Base-by-base conservation (phyloP, 2,113 vertebrate genomes). In the Sula dactylatra region DNA sequence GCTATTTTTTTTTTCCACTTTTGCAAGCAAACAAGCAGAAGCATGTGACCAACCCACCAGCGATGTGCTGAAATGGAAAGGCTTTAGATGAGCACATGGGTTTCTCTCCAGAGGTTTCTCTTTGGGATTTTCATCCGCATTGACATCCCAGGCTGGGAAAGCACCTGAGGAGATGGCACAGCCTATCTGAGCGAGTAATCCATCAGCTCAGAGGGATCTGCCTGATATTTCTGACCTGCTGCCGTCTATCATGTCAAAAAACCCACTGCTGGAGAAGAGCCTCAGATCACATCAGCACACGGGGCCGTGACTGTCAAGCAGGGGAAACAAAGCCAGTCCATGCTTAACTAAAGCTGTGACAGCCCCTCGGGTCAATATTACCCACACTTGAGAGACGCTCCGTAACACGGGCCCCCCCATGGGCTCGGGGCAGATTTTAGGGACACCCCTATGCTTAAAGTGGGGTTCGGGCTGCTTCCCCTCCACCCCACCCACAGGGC, bases 201-300 rank as follows among this genome's bases (percentile, higher is more conserved):
- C 38, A 3, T 58, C 61, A 38, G 73, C 82, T 82, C 85, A 5
- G 66, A 88, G 84, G 31, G 80, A 24, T 80, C 45, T 0, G 5
- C 65, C 52, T 77, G 82, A 5, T 90, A 47, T 87, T 86, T 92
- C 80, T 45, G 74, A 86, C 56, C 84, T 93, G 94, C 92, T 96
- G 91, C 78, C 5, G 9, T 62, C 73, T 8, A 87, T 94, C 94
- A 93, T 16, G 62, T 93, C 94, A 93, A 44, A 89, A 94, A 93
- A 55, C 4, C 44, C 82, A 13, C 56, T 24, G 66, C 56, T 69
- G 77, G 93, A 69, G 79, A 86, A 38, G 25, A 52, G 71, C 84
- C 84, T 89, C 4, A 1, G 9, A 50, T 81, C 88, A 27, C 67
- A 83, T 81, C 85, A 86, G 62, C 67, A 76, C 69, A 34, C 34